Percentiles rank a stretch among this genome's conserved stretches.
Evolutionary conservation across 2,113 vertebrate species (phyloP).

Genomic region (Hemibagrus wyckioides): DNA sequence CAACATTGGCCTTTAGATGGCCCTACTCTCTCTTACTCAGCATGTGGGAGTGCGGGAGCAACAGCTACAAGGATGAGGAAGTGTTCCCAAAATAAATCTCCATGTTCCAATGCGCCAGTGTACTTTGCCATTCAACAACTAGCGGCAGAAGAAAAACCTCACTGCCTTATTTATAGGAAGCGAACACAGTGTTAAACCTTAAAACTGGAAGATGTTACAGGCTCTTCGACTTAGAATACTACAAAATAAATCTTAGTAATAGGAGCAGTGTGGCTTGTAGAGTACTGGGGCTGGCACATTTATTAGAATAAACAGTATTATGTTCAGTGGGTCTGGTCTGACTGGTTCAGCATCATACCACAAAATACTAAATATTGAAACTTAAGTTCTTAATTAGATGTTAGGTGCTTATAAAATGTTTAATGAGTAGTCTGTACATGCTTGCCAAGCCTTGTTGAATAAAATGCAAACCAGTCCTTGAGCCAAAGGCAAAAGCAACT

Average conservation of each 20-base stretch:
- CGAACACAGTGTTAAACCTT: constrained; percentile 24
- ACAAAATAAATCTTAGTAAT: neutral
- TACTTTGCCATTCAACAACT: constrained; percentile 57
- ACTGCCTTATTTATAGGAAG: neutral
- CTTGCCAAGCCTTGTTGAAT: neutral
- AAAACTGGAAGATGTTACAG: neutral
- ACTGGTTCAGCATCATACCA: constrained; percentile 1
- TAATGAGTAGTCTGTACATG: neutral
- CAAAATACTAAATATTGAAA: neutral
- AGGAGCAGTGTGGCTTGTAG: neutral
- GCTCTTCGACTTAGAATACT: neutral
- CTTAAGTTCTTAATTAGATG: neutral
- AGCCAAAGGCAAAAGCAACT: constrained; percentile 1
- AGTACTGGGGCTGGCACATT: too few species aligned
- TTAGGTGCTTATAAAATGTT: neutral
- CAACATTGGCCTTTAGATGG: constrained; percentile 69
- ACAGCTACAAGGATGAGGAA: constrained; percentile 72
- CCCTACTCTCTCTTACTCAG: constrained; percentile 28
- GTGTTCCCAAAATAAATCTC: constrained; percentile 68
- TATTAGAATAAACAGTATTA: neutral
- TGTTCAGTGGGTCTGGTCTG: neutral
- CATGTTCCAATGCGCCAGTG: constrained; percentile 65
- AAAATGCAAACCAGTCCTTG: constrained; percentile 18
- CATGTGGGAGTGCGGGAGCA: constrained; percentile 55
- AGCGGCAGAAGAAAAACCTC: constrained; percentile 32